Base-by-base conservation (phyloP, 1,140 invertebrate species). In the Ephestia elutella region DNA sequence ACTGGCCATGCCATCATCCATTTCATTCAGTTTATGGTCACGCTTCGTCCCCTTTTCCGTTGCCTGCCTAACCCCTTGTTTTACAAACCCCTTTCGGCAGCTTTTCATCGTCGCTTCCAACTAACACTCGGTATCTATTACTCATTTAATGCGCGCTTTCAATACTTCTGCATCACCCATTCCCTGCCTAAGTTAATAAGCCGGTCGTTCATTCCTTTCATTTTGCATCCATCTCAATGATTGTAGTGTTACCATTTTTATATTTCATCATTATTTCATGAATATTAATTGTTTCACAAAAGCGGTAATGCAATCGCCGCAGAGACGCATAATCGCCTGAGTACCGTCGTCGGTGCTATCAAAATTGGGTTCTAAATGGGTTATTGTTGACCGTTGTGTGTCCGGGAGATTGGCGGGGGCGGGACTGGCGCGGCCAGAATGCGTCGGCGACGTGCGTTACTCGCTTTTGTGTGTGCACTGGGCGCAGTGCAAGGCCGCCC, bases 401-500 rank as follows among this genome's bases (percentile, higher is more conserved):
- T 25, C 21, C 7, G 56, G 21, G 65, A 51, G 57, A 71, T 78
- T 67, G 81, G 82, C 71, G 75, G 57, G 73, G 74, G 76, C 70
- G 78, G 71, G 78, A 57, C 58, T 56, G 48, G 60, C 61, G 54
- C 55, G 51, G 63, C 63, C 65, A 49, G 18, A n/a, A 57, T 63
- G 84, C 79, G 80, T 79, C 78, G 81, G 85, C 83, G 82, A 86
- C 73, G 80, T 88, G 85, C 85, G 83, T 86, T 88, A 88, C 85
- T 88, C 83, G 85, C 86, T 88, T 88, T 88, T 88, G 82, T 89
- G 83, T 84, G 84, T 86, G 87, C 83, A 83, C 86, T 82, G 82
- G 82, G 82, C 85, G 85, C 87, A 89, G 89, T 90, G 81, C 89
- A 85, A 80, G 87, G 83, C 76, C 78, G 87, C 66, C 92, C 92